A percentile compares a stretch with the other conserved stretches of the same genome.
Conservation (phyloP, 1,140 invertebrate genomes). For the Drosophila pruinosa region DNA sequence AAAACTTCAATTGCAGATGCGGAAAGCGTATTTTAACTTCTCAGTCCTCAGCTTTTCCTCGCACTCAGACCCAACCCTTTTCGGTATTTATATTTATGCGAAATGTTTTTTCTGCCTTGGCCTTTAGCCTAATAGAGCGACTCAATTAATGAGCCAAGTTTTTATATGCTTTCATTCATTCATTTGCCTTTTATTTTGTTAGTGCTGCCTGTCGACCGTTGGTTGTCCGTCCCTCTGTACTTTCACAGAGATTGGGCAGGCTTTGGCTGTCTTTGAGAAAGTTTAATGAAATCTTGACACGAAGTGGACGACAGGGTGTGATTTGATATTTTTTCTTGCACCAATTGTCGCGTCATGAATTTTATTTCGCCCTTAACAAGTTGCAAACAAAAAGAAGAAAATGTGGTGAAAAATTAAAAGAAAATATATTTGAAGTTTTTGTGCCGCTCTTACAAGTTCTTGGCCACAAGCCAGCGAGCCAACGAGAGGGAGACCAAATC, state of each 20-base stretch:
- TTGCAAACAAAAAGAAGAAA: conserved; percentile 35
- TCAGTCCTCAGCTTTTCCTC: neutral
- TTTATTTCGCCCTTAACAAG: conserved; percentile 72
- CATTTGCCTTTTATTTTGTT: conserved; percentile 8
- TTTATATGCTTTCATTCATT: conserved; percentile 40
- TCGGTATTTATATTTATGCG: conserved; percentile 69
- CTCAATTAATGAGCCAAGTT: conserved; percentile 76
- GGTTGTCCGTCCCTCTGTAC: neutral
- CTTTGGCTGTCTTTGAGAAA: conserved; percentile 51
- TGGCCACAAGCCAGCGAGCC: conserved; percentile 64
- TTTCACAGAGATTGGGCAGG: conserved; percentile 54
- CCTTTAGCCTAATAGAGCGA: conserved; percentile 65
- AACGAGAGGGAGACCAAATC: conserved; percentile 58
- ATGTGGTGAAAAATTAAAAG: conserved; percentile 3
- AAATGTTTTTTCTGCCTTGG: conserved; percentile 41
- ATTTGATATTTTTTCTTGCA: conserved; percentile 10
- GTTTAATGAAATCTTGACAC: conserved; percentile 79
- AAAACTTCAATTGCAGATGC: neutral
- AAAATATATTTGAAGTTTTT: conserved; percentile 31
- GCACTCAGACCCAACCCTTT: neutral
- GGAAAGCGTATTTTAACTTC: neutral
- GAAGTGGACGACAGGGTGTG: conserved; percentile 37
- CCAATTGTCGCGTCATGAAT: conserved; percentile 76
- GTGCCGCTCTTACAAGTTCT: conserved; percentile 64
- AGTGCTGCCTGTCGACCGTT: neutral